Evolutionary conservation across 2,113 vertebrate genomes (phyloP).

Genomic region (Carassius auratus): DNA sequence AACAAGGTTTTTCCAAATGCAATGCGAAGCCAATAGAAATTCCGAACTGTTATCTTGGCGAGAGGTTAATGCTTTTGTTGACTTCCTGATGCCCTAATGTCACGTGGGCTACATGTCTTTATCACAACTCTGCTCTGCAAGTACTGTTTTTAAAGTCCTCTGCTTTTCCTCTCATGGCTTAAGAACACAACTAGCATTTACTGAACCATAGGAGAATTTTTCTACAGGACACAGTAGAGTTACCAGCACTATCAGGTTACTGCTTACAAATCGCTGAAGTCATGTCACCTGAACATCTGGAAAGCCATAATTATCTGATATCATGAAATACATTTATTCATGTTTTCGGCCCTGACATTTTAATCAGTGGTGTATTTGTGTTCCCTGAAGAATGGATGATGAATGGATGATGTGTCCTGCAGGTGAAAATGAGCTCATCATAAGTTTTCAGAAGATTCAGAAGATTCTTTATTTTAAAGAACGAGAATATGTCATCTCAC

Average conservation of each 20-base stretch:
- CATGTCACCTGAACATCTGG: conserved; percentile 11
- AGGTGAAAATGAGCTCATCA: conserved; percentile 15
- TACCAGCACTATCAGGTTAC: conserved; percentile 1
- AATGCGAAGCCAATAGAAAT: conserved; percentile 38
- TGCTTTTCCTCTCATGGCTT: conserved; percentile 18
- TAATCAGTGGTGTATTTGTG: conserved; percentile 39
- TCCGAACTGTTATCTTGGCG: conserved; percentile 44
- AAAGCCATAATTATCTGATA: conserved; percentile 22
- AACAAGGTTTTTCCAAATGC: conserved; percentile 24
- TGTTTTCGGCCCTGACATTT: conserved; percentile 41
- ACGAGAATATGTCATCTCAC: conserved; percentile 8
- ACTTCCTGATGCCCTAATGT: conserved; percentile 37
- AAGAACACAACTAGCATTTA: conserved; percentile 24
- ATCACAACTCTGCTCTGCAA: conserved; percentile 34
- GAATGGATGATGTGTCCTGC: conserved; percentile 30
- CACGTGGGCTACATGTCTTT: conserved; percentile 30
- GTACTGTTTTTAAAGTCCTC: background rate
- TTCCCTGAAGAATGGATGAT: conserved; percentile 20
- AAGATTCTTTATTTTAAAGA: background rate
- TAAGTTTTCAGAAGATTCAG: background rate
- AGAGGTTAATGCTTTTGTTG: conserved; percentile 50
- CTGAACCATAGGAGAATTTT: background rate
- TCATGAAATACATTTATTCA: conserved; percentile 9
- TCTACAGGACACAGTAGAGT: background rate
- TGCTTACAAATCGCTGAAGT: background rate